phyloP scores from a whole-genome alignment of 2,797 vertebrate genomes.

The Momotus momota region DNA sequence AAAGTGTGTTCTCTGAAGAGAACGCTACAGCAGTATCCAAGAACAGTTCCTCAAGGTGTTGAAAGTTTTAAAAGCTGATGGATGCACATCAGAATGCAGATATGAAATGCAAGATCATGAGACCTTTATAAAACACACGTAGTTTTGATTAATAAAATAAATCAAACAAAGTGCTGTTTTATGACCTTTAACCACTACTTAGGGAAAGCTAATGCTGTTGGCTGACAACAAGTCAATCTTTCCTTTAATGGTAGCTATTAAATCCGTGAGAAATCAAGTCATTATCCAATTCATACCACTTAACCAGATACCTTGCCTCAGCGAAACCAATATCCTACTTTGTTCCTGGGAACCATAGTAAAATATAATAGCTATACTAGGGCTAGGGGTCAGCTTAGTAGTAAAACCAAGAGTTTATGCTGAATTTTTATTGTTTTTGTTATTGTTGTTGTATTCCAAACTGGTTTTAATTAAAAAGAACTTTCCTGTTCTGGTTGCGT shows the following conservation, averaged over 20 bases:
- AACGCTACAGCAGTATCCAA: not conserved
- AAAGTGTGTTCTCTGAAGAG: not conserved
- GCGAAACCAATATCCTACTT: constrained; percentile 33
- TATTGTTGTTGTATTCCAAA: not conserved
- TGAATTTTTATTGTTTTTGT: not conserved
- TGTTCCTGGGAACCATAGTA: not conserved
- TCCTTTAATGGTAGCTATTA: constrained; percentile 55
- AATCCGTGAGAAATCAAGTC: constrained; percentile 40
- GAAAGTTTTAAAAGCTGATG: constrained; percentile 9
- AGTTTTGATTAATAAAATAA: constrained; percentile 66
- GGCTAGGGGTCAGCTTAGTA: not conserved
- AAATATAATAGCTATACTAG: constrained; percentile 32
- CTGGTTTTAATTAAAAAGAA: constrained; percentile 27
- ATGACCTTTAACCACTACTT: constrained; percentile 52
- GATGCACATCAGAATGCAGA: constrained; percentile 8
- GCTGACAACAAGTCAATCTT: constrained; percentile 60
- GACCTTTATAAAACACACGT: constrained; percentile 49
- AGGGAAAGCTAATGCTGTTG: constrained; percentile 38
- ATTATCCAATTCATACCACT: constrained; percentile 61
- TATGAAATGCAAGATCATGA: constrained; percentile 23
- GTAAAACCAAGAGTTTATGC: not conserved
- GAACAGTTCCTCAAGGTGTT: not conserved
- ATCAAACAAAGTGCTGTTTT: constrained; percentile 65
- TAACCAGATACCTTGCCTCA: constrained; percentile 56
- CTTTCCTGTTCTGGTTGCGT: not conserved